Conservation (phyloP, 2,113 vertebrate species). For the Oxyura jamaicensis region DNA sequence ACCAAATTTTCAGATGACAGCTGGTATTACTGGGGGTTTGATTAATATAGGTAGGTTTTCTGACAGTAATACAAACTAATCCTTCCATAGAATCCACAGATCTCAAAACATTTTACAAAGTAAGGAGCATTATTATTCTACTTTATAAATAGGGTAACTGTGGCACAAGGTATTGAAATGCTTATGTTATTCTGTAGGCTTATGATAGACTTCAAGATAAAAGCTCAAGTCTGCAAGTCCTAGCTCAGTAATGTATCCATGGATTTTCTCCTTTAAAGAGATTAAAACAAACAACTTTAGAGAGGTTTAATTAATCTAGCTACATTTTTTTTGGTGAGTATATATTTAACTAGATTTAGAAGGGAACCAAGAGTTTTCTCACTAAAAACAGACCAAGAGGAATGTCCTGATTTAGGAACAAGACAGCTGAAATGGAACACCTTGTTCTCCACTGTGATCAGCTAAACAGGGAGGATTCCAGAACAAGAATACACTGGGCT, state of each 20-base stretch:
- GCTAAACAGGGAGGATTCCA: neutral
- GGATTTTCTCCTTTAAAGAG: neutral
- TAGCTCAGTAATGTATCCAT: neutral
- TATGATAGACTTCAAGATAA: neutral
- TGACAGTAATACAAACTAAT: neutral
- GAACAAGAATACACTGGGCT: neutral
- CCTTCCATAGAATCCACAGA: neutral
- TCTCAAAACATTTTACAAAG: neutral
- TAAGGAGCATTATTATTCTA: neutral
- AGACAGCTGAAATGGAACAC: neutral
- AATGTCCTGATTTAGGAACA: neutral
- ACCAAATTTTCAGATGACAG: neutral
- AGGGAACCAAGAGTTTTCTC: neutral
- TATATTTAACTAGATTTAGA: neutral
- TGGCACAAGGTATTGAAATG: neutral
- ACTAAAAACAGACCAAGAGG: neutral
- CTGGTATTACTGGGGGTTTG: neutral
- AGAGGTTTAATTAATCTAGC: neutral
- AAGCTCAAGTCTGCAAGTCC: neutral
- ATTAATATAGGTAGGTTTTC: neutral
- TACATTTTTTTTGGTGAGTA: neutral
- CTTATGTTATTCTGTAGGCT: neutral
- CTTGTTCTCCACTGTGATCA: neutral
- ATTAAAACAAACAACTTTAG: neutral
- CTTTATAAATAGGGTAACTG: neutral